phyloP scores from a whole-genome alignment of 2,888 invertebrate species.

The Noctua janthe region DNA sequence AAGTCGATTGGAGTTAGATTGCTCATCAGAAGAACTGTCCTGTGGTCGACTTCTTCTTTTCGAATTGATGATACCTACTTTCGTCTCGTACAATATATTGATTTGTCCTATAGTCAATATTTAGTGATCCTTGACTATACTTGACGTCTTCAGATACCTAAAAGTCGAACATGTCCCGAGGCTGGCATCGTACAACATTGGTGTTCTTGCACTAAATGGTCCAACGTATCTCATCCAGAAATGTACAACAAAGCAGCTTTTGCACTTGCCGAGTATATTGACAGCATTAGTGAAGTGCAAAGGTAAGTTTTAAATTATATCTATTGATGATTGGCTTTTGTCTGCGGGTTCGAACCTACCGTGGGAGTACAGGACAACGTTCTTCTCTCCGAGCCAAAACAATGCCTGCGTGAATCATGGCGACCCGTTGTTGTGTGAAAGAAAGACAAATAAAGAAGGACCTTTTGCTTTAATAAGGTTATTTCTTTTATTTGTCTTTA shows the following conservation, averaged over 20 bases:
- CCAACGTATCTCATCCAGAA: constrained; percentile 89
- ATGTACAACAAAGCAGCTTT: constrained; percentile 89
- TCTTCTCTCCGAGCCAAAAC: too few relatives aligned
- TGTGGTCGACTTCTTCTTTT: too few relatives aligned
- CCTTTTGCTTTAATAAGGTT: too few relatives aligned
- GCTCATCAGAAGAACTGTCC: not conserved
- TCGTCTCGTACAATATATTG: not conserved
- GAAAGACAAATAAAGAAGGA: not conserved
- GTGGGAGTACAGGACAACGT: not conserved
- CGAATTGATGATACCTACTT: not conserved
- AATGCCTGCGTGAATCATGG: not conserved
- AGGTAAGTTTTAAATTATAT: constrained; percentile 16
- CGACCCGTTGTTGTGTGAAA: not conserved
- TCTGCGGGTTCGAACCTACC: not conserved
- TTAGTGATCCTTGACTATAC: not conserved
- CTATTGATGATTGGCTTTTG: not conserved
- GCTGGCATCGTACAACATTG: constrained; percentile 98
- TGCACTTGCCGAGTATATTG: constrained; percentile 91
- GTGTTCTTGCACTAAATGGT: constrained; percentile 98
- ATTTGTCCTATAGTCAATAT: not conserved
- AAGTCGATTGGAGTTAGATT: too few relatives aligned
- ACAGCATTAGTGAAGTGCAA: constrained; percentile 74
- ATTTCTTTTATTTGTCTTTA: too few relatives aligned
- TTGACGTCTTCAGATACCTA: constrained; percentile 90
- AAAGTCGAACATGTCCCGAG: constrained; percentile 94